Evolutionary conservation across 2,797 vertebrate species (phyloP).

Genomic region (Falco naumanni): DNA sequence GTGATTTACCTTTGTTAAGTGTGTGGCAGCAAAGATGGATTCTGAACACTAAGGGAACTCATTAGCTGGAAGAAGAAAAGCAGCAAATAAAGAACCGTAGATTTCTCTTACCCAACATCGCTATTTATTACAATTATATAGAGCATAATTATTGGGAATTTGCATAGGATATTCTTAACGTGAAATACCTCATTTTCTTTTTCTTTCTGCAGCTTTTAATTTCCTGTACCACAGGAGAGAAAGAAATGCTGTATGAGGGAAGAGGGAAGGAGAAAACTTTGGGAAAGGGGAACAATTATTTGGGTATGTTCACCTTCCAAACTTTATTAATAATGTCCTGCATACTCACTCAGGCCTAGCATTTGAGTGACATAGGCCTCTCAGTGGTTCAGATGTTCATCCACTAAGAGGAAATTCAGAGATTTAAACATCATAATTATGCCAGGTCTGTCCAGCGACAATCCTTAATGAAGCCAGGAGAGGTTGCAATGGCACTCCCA

Average conservation of each 20-base stretch:
- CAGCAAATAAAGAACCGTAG: background rate
- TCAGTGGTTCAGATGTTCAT: background rate
- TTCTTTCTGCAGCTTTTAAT: background rate
- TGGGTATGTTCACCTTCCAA: background rate
- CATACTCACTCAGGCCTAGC: background rate
- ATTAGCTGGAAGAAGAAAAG: slow-evolving; percentile 16
- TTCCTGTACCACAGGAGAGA: background rate
- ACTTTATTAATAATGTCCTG: background rate
- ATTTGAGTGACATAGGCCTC: background rate
- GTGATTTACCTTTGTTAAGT: slow-evolving; percentile 28
- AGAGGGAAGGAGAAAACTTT: background rate
- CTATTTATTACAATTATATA: background rate
- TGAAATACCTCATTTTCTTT: background rate
- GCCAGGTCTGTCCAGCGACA: background rate
- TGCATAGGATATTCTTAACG: background rate
- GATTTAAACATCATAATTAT: background rate
- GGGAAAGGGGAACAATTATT: background rate
- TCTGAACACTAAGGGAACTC: background rate
- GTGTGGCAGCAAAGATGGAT: background rate
- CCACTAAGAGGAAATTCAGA: background rate
- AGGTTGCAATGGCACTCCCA: background rate
- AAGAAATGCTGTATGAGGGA: background rate
- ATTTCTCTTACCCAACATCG: background rate
- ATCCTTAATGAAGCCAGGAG: background rate
- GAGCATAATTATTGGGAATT: background rate